Percentiles rank a stretch among this genome's conserved stretches.
Evolutionary conservation across 2,888 invertebrate species (phyloP).

Genomic region (Esperia sulphurella): DNA sequence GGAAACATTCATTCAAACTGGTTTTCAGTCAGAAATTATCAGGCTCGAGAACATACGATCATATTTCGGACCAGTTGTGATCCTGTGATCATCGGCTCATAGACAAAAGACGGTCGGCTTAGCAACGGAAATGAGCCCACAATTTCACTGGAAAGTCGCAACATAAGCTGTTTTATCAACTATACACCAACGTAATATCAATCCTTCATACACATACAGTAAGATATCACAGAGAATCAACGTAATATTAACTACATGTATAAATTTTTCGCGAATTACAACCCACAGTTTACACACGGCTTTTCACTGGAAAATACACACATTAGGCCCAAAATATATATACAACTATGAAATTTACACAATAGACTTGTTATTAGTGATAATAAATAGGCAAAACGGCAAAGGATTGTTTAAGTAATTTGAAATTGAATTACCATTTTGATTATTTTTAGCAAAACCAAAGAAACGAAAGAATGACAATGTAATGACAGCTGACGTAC

Average conservation of each 20-base stretch:
- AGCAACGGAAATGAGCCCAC: not conserved
- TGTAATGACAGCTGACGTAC: not conserved
- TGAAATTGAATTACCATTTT: slow-evolving; percentile 68
- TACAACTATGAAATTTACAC: slow-evolving; percentile 18
- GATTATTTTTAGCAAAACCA: slow-evolving; percentile 24
- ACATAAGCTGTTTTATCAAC: not conserved
- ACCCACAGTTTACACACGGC: slow-evolving; percentile 22
- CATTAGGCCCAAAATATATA: slow-evolving; percentile 38
- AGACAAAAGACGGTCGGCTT: slow-evolving; percentile 27
- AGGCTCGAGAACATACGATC: not conserved
- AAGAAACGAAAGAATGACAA: not conserved
- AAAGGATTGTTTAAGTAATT: slow-evolving; percentile 42
- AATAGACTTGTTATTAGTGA: not conserved
- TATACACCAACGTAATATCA: not conserved
- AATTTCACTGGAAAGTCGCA: not conserved
- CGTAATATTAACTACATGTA: slow-evolving; percentile 9
- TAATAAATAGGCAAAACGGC: slow-evolving; percentile 7
- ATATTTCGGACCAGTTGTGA: not conserved
- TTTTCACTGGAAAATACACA: slow-evolving; percentile 28
- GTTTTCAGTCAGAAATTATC: not conserved
- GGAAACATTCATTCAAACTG: not conserved
- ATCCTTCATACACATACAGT: slow-evolving; percentile 26
- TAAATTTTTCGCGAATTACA: slow-evolving; percentile 17
- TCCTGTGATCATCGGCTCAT: slow-evolving; percentile 5
- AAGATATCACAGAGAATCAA: slow-evolving; percentile 4